Base-by-base conservation (phyloP, 1,140 invertebrate species). In the Holcopasites calliopsidis region DNA sequence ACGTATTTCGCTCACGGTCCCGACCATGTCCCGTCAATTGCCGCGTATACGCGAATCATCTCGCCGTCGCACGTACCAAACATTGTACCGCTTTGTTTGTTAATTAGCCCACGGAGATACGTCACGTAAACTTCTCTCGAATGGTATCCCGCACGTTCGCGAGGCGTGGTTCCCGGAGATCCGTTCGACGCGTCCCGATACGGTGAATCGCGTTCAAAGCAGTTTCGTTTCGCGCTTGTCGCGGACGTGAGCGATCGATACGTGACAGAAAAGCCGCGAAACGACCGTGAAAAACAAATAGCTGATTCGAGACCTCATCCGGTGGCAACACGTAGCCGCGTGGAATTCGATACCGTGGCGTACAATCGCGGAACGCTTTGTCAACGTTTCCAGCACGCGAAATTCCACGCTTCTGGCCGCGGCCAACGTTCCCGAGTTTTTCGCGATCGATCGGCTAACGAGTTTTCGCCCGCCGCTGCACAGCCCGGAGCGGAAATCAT, bases 401-500 rank as follows among this genome's bases (percentile, higher is more conserved):
- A 18, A n/a, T 50, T 11, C 5, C 10, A 44, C 18, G 26, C 18
- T 31, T 31, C 13, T 31, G 0, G 13, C 21, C 47, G 2, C 1
- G 42, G 55, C n/a, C 16, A 55, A 31, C 23, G 16, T 28, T 16
- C 5, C 13, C 31, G 23, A n/a, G 35, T 40, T 40, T 55, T 35
- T 68, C 31, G 26, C n/a, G 31, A 57, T 66, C 71, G 50, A 74
- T 66, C 62, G 50, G 11, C 33, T 69, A 75, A 69, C 54, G 10
- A 42, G 55, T 40, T 40, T 40, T 21, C 23, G 13, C 5, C 13
- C 26, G 28, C 64, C 11, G 47, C n/a, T n/a, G n/a, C 16, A 52
- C 11, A 26, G 61, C 73, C 73, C 69, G 69, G 58, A 50, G 26
- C 44, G 65, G 73, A 75, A 69, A 75, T 69, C n/a, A 35, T 13